Evolutionary conservation across 2,888 invertebrate genomes (phyloP), one percentile per base, ranked within the genome.

Genomic region (Byasa hedistus): DNA sequence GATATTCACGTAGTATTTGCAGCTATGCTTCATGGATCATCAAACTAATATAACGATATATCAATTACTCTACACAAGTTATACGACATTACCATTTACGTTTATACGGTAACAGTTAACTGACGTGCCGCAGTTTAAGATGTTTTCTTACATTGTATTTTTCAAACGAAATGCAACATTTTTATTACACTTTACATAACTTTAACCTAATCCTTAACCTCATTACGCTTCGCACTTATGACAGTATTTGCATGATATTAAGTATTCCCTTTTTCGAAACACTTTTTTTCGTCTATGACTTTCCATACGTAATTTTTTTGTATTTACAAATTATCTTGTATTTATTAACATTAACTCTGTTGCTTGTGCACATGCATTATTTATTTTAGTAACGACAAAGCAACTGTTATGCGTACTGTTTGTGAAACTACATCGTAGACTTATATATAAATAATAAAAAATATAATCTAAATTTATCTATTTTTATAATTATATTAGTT

Each of bases 341-440:
- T 73, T 73, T 73, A 70, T 74, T 76, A 36, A 54, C 66, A 64
- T 73, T 73, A 71, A 77, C 76, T 78, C 77, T 75, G 82, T 79
- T 77, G 90, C 90, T 91, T 89, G 73, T 83, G 89, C 91, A 79
- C 82, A 75, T 79, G 89, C 90, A 86, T 48, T 48, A 79, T 78
- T 87, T 86, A 86, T 80, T 73, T 65, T 75, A 76, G 68, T 71
- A 70, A 71, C 83, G 64, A 79, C 73, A 74, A 75, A 80, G 90
- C 89, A 83, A 91, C 91, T 91, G 91, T 90, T 83, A 89, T 91
- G 91, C 91, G 91, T 91, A 91, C 91, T 85, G 82, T 84, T 84
- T 83, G 76, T 81, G 77, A 79, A 76, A 80, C 56, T 77, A 81
- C 78, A 75, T 75, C 71, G 73, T 83, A 82, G 82, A 79, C 48